Base-by-base conservation (phyloP, 2,797 vertebrate genomes). In the Gymnodraco acuticeps region DNA sequence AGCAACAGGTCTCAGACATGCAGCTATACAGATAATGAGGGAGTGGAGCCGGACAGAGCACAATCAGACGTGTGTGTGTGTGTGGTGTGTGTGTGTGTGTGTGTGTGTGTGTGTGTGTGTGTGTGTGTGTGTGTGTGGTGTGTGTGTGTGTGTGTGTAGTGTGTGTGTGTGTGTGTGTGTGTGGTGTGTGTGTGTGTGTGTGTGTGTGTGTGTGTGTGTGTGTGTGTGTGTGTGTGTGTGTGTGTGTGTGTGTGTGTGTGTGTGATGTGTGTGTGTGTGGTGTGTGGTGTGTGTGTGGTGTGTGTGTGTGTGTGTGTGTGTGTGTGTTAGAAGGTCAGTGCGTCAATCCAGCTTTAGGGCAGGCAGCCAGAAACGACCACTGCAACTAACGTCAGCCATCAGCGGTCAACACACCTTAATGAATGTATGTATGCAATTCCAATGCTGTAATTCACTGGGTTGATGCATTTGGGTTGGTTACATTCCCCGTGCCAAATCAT, bases 1-100 rank as follows among this genome's bases (percentile, higher is more conserved):
- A 80, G 75, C 81, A 70, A 88, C 85, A 92, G 77, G 85, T 91
- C 92, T 85, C 87, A 93, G 88, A 93, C 92, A 75, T 87, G 86
- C 82, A 92, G 68, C 87, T 85, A 89, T 42, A 84, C 67, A 90
- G 87, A 92, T 93, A 93, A 94, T 93, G 82, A 92, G 89, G 56
- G 78, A 91, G 83, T 85, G 89, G 91, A 90, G 90, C 85, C 88
- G 72, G 81, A 81, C 81, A 42, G 66, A 60, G 70, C 77, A 92
- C 87, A 93, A 90, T 92, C 83, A 89, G 82, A 88, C 86, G 82
- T 89, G 86, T 90, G 85, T 89, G 62, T 62, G 41, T 68, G 42
- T 72, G 68, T 82, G 68, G 54, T 50, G 46, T 73, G 65, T 64
- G 58, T 60, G 64, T 65, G 33, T 59, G 42, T 31, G 62, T 69